A percentile compares a stretch with the other conserved stretches of the same genome.
Evolutionary conservation across 2,113 vertebrate genomes (phyloP).

Genomic region (Mastomys natalensis): DNA sequence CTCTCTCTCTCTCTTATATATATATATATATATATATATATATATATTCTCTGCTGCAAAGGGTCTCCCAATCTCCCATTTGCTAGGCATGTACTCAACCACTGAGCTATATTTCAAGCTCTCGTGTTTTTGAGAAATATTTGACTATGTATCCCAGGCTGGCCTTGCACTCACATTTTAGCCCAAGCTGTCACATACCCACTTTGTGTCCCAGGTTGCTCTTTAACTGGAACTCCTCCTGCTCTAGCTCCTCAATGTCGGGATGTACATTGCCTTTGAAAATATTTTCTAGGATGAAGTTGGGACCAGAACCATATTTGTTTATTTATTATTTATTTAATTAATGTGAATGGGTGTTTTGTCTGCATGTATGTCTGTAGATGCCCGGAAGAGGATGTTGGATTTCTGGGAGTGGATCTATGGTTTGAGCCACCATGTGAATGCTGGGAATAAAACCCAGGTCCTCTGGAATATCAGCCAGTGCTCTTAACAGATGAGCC

Average conservation of each 20-base stretch:
- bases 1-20: too few species aligned
- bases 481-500: too few species aligned
- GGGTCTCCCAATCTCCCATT: neutral
- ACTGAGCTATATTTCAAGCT: neutral
- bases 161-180: neutral
- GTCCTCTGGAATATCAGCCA: neutral
- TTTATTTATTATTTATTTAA: neutral
- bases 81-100: neutral
- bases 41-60: too few species aligned
- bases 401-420: neutral
- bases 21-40: neutral
- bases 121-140: neutral
- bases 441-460: neutral
- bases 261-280: neutral
- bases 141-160: neutral
- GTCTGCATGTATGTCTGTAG: neutral
- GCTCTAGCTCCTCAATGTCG: too few species aligned
- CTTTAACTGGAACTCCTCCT: neutral
- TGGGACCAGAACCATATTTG: neutral
- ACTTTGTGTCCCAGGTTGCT: neutral
- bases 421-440: neutral
- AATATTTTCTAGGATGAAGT: slow-evolving; percentile 18
- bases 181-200: neutral
- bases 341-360: neutral
- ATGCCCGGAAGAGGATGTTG: neutral